A percentile compares a stretch with the other conserved stretches of the same genome.
Evolutionary conservation across 1,140 invertebrate genomes (phyloP).

Genomic region (Drosophila triauraria): DNA sequence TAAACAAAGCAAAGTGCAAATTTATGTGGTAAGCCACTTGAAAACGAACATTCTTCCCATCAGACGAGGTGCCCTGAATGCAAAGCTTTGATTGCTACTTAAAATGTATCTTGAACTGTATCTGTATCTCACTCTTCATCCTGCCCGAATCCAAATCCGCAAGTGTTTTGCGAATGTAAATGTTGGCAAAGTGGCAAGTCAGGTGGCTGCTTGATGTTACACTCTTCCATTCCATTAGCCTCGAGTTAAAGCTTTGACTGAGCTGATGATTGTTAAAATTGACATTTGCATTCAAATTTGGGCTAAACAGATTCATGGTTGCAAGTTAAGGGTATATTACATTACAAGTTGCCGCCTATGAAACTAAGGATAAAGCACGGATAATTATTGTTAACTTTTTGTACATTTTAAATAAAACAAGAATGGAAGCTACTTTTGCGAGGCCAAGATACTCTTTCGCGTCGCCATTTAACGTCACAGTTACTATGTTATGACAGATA

Average conservation of each 20-base stretch:
- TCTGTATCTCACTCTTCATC: conserved; percentile 51
- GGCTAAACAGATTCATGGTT: neutral
- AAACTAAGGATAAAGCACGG: too few species aligned
- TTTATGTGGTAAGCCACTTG: conserved; percentile 69
- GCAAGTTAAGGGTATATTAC: neutral
- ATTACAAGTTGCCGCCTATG: too few species aligned
- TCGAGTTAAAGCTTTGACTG: conserved; percentile 42
- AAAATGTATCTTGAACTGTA: conserved; percentile 57
- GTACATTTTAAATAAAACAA: too few species aligned
- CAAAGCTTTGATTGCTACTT: conserved; percentile 71
- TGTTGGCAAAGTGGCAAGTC: conserved; percentile 66
- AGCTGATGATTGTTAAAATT: conserved; percentile 42
- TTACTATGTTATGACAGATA: too few species aligned
- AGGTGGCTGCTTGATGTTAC: conserved; percentile 38
- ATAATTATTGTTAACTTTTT: too few species aligned
- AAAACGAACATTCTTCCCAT: conserved; percentile 37
- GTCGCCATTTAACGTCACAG: too few species aligned
- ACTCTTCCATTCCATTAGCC: conserved; percentile 71
- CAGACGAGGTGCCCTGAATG: conserved; percentile 39
- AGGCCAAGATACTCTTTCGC: too few species aligned
- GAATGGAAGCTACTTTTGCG: too few species aligned
- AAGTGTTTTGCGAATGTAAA: conserved; percentile 66
- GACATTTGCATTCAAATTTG: conserved; percentile 38
- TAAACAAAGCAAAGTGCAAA: conserved; percentile 74
- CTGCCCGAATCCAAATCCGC: conserved; percentile 24